Base-by-base conservation (phyloP, 2,888 invertebrate genomes). In the Drosophila putrida region DNA sequence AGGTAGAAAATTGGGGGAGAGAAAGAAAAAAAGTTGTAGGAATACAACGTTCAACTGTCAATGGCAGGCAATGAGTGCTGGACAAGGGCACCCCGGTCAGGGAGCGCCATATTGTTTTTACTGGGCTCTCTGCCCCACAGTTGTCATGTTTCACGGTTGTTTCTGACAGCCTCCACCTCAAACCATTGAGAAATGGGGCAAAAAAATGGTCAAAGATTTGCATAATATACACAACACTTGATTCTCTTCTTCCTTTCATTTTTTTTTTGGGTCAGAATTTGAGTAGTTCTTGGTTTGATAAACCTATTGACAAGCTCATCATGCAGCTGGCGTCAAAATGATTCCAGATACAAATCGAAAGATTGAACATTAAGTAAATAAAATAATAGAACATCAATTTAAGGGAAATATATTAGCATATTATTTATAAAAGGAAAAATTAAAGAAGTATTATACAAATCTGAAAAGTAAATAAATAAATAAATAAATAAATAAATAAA, bases 101-200 rank as follows among this genome's bases (percentile, higher is more conserved):
- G 66, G 10, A 28, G 74, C 81, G 77, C 82, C 85, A 82, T 86
- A 82, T 85, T 86, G 88, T 88, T 85, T 85, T 88, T 88, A 81
- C 81, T 72, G 77, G 65, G 62, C 64, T 43, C 64, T 43, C 43
- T 63, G 63, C 66, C 82, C 69, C 70, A 66, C 74, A 78, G 83
- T 80, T 82, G 80, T 80, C 77, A 81, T 81, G 87, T 81, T 83
- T 83, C 84, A 84, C 84, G 80, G 74, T 84, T 84, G 83, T 84
- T 84, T 86, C 71, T 84, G 83, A 84, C 83, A 84, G 84, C 75
- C 20, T 41, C 25, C 25, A 11, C 9, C 27, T 20, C 31, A 33
- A 20, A 33, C 27, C 67, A 27, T 15, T 13, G n/a, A 41, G 20
- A 50, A 31, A 9, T 2, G 11, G 41, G 28, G 44, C 15, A 28